Percentiles rank a stretch among this genome's conserved stretches.
These are phyloP conservation scores for Aphelocoma californica DNA, from an alignment of 2,797 vertebrate species.

Conservation along the genomic window DNA sequence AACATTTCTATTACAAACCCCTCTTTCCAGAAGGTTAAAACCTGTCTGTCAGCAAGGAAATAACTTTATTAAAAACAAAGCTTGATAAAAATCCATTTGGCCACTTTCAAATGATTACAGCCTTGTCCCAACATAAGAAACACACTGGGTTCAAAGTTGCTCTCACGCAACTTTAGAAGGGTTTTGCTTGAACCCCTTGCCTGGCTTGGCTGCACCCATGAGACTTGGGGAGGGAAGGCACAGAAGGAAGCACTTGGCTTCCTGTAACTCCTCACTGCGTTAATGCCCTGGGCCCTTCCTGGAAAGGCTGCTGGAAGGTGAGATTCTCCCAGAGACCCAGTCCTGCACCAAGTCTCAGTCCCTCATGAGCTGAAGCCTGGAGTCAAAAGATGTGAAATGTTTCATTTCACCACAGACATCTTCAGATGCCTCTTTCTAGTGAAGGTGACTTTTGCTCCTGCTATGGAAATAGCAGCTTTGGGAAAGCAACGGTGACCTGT, in stretches of 20 bases:
- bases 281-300: neutral
- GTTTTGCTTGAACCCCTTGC: neutral
- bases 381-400: neutral
- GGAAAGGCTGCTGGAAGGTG: neutral
- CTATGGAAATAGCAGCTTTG: neutral
- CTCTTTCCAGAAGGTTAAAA: slow-evolving; percentile 77
- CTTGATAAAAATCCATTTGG: slow-evolving; percentile 59
- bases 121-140: slow-evolving; percentile 10
- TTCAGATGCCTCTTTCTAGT: neutral
- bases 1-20: slow-evolving; percentile 74
- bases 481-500: neutral
- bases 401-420: neutral
- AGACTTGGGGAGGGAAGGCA: neutral
- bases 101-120: slow-evolving; percentile 17
- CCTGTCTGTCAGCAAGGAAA: slow-evolving; percentile 70
- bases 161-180: neutral
- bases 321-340: neutral
- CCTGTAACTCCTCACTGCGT: neutral
- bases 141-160: neutral
- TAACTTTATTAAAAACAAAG: slow-evolving; percentile 66
- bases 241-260: neutral
- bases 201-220: neutral
- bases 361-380: neutral
- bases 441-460: neutral
- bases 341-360: neutral